Evolutionary conservation across 2,888 invertebrate genomes (phyloP), one percentile per base, ranked within the genome.

Genomic region (Pogonocherus hispidulus): DNA sequence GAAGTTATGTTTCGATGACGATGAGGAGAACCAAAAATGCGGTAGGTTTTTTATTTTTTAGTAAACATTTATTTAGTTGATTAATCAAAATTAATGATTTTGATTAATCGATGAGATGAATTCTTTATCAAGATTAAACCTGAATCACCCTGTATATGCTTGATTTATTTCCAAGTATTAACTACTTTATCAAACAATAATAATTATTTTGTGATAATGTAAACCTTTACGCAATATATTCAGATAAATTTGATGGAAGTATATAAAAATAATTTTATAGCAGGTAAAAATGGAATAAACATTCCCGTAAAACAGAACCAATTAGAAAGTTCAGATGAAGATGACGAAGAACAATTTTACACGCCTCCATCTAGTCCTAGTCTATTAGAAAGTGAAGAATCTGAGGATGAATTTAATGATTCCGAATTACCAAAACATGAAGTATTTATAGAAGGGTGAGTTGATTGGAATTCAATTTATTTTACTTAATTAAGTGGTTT

Each of bases 371-470:
- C 86, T 79, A 87, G 80, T 82, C 87, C 80, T 44, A 78, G 76
- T 62, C 76, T 73, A 8, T 66, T 83, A 46, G 66, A 80, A 19
- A 78, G 79, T 23, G 72, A 74, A 59, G 84, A 86, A 44, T 85
- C 87, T 20, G 87, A 87, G 51, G 86, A 87, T 32, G 84, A 84
- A 63, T 82, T 79, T 71, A 77, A 76, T 49, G 82, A 82, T 66
- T 77, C 81, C 0, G 75, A 76, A 71, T 69, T 77, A 57, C 75
- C 77, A 37, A 71, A 84, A 37, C 77, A 83, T 27, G 89, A 88
- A 14, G 88, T 89, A 69, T 91, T 90, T 83, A 88, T 93, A 80
- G 89, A 92, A 78, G 93, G 93, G 93, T 94, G 82, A 84, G 83
- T 78, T 4, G 16, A 19, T 37, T 67, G 35, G 63, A 16, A 20